These are phyloP conservation scores for Anolis carolinensis DNA, from an alignment of 2,113 vertebrate species.

Conservation along the genomic window DNA sequence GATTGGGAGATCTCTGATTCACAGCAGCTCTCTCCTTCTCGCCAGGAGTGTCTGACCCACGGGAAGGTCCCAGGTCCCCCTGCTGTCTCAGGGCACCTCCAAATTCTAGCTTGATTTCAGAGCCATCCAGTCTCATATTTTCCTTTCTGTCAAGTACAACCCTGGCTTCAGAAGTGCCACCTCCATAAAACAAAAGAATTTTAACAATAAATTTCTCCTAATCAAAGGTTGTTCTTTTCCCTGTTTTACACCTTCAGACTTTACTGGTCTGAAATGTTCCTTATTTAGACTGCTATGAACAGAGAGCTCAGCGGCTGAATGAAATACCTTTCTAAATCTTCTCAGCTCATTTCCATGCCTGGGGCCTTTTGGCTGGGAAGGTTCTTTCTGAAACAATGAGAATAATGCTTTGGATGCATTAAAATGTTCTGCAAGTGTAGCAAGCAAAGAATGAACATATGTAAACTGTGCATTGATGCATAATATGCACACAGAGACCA, in stretches of 20 bases:
- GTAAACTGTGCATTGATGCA: slow-evolving; percentile 1
- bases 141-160: not conserved
- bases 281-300: not conserved
- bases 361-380: not conserved
- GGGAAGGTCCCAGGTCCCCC: too few relatives aligned
- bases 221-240: not conserved
- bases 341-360: slow-evolving; percentile 11
- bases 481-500: not conserved
- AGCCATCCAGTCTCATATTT: not conserved
- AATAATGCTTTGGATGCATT: not conserved
- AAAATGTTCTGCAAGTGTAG: not conserved
- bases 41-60: too few relatives aligned
- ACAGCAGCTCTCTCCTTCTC: too few relatives aligned
- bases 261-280: not conserved
- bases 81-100: too few relatives aligned
- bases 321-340: slow-evolving; percentile 1
- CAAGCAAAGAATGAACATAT: not conserved
- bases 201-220: not conserved
- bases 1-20: too few relatives aligned
- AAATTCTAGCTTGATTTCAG: too few relatives aligned
- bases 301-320: not conserved
- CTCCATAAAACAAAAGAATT: not conserved
- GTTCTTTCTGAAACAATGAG: slow-evolving; percentile 12
- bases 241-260: not conserved
- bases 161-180: not conserved